A percentile compares a stretch with the other conserved stretches of the same genome.
phyloP scores from a whole-genome alignment of 1,140 invertebrate species.

The Atta cephalotes region DNA sequence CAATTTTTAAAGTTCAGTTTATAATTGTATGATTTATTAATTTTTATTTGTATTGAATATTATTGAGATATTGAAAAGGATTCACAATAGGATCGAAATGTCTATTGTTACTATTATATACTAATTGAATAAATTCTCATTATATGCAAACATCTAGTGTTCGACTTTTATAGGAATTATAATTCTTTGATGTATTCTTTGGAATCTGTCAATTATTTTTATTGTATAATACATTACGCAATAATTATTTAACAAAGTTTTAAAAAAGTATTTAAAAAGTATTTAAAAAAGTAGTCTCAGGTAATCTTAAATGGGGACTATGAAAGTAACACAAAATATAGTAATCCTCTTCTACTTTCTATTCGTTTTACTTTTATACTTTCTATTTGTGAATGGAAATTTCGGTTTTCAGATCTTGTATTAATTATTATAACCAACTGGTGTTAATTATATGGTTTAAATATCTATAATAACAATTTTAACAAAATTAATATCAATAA shows the following conservation, averaged over 20 bases:
- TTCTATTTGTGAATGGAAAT: constrained; percentile 32
- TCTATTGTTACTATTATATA: no score
- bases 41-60: no score
- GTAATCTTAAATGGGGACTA: background rate
- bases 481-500: background rate
- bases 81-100: no score
- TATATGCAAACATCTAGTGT: no score
- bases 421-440: background rate
- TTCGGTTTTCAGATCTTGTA: background rate
- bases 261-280: background rate
- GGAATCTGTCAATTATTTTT: no score
- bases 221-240: background rate
- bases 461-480: background rate
- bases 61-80: no score
- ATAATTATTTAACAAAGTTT: constrained; percentile 10
- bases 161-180: no score
- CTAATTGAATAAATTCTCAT: no score
- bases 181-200: no score
- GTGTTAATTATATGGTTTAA: background rate
- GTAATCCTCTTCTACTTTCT: constrained; percentile 30
- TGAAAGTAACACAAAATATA: constrained; percentile 24
- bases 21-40: no score
- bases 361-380: constrained; percentile 24
- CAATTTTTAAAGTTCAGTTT: no score
- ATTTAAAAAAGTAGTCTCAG: background rate